These are phyloP conservation scores for Pogonophryne albipinna DNA, from an alignment of 2,797 vertebrate species.

Conservation along the genomic window DNA sequence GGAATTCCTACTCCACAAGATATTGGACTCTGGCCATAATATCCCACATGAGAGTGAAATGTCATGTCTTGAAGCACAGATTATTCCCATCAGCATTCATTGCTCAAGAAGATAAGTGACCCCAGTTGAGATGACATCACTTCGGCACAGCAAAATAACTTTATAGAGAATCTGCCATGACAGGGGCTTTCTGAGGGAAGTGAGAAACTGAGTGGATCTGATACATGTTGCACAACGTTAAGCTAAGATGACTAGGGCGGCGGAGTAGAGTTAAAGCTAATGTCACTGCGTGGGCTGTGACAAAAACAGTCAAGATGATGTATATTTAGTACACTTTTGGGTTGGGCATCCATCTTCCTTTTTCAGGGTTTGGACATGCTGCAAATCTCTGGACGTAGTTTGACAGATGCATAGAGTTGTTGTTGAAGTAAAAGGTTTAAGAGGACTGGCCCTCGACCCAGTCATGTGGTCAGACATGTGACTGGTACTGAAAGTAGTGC, in stretches of 20 bases:
- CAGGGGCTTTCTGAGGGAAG: conserved; percentile 23
- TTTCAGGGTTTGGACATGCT: background rate
- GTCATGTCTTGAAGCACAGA: conserved; percentile 17
- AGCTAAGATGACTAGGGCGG: conserved; percentile 11
- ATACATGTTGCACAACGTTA: conserved; percentile 33
- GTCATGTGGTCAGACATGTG: conserved; percentile 59
- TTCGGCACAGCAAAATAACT: conserved; percentile 7
- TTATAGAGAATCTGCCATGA: conserved; percentile 25
- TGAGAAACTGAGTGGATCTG: conserved; percentile 34
- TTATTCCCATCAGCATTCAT: conserved; percentile 47
- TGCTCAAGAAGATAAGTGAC: conserved; percentile 43
- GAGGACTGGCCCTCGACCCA: conserved; percentile 32
- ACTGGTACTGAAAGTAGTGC: conserved; percentile 38
- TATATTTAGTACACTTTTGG: conserved; percentile 19
- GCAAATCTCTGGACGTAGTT: conserved; percentile 8
- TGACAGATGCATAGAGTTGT: conserved; percentile 23
- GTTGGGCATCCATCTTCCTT: background rate
- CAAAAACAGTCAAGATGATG: conserved; percentile 17
- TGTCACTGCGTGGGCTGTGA: conserved; percentile 32
- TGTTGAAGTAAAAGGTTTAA: conserved; percentile 48
- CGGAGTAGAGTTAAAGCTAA: conserved; percentile 24
- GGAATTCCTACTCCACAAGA: conserved; percentile 14
- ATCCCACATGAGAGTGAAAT: conserved; percentile 42
- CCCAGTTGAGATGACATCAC: conserved; percentile 38
- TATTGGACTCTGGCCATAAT: conserved; percentile 17